These are phyloP conservation scores for Muricea muricata DNA, from an alignment of 92 coral and sea anemone genomes.

Conservation along the genomic window DNA sequence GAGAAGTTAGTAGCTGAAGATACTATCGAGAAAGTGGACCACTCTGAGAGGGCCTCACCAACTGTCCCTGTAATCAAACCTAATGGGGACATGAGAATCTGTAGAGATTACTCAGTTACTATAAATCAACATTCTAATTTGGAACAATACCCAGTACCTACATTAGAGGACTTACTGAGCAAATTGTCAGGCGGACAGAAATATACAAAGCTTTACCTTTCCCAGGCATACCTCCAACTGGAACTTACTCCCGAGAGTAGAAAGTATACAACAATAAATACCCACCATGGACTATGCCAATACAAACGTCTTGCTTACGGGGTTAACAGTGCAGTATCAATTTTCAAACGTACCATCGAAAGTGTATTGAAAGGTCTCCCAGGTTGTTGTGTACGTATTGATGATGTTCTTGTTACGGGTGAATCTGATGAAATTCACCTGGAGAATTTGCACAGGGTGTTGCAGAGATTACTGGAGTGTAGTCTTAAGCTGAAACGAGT, in stretches of 20 bases:
- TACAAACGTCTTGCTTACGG: slow-evolving; percentile 51
- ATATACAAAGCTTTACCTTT: slow-evolving; percentile 58
- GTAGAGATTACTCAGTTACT: no score
- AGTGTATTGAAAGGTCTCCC: background rate
- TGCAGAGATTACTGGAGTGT: slow-evolving; percentile 42
- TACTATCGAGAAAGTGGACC: no score
- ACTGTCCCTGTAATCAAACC: no score
- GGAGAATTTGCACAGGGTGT: slow-evolving; percentile 43
- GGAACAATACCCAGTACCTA: no score
- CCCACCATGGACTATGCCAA: slow-evolving; percentile 48
- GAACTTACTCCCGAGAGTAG: slow-evolving; percentile 50
- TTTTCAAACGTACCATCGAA: background rate
- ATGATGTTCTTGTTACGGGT: slow-evolving; percentile 14
- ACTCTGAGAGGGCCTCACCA: no score
- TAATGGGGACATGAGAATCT: no score
- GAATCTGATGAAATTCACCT: slow-evolving; percentile 47
- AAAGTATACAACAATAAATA: slow-evolving; percentile 62
- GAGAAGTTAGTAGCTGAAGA: no score
- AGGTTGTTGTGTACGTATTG: background rate
- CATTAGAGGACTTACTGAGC: no score
- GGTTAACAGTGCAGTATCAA: background rate
- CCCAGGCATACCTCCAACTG: slow-evolving; percentile 68
- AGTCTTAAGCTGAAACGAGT: slow-evolving; percentile 46
- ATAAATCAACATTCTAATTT: no score
- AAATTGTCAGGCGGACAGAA: no score